Evolutionary conservation across 2,113 vertebrate species (phyloP), one percentile per base, ranked within the genome.

Genomic region (Passerina amoena): DNA sequence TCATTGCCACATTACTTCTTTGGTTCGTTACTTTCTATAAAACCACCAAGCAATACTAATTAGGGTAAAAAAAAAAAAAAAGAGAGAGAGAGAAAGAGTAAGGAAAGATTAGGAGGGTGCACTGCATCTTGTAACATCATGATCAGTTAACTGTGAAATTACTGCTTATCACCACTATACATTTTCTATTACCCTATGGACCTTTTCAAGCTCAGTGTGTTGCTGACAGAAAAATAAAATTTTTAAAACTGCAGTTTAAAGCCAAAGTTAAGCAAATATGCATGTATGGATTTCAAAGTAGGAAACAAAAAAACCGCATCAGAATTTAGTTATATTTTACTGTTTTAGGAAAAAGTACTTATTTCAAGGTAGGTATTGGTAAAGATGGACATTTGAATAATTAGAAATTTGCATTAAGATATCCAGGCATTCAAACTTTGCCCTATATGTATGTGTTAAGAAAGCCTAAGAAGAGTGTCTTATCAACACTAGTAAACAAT

Each of bases 71-170:
- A 70, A 81, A 77, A 53, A 50, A 59, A 45, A 45, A 20, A 14
- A 31, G 10, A 56, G 5, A 33, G 0, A 33, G 14, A 70, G 3
- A 56, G 28, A 47, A 57, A 60, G 37, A 86, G 35, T 66, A 79
- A 76, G 24, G 56, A 81, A 96, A 95, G 71, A 94, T 95, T 95
- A 90, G 71, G 60, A 90, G 38, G 7, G 44, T 82, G 60, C 57
- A 40, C 35, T 88, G 87, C 78, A 96, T 93, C 95, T 92, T 72
- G n/a, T 81, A 94, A 80, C 92, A 96, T 70, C 71, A 73, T 73
- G 82, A 94, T 86, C 87, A 38, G 91, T 80, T 94, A 94, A 94
- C 89, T 95, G 94, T 95, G 94, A 96, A 96, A 96, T 97, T 96
- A 94, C 82, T 92, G 57, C 93, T 96, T 95, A 96, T 96, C 90